phyloP scores from a whole-genome alignment of 2,113 vertebrate species.

The Meles meles region DNA sequence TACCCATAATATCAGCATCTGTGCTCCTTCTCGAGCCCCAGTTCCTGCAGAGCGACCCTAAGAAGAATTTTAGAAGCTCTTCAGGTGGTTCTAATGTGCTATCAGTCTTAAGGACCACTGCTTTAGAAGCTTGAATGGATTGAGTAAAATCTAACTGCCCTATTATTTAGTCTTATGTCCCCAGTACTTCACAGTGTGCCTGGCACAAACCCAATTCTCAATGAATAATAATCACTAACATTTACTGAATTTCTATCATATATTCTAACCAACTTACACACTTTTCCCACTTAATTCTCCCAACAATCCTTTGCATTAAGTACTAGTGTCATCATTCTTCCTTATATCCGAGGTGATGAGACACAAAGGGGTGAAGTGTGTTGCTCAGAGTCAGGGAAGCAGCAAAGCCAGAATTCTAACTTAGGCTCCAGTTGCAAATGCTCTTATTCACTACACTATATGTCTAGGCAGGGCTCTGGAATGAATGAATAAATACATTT shows the following conservation, averaged over 20 bases:
- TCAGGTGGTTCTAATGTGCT: not conserved
- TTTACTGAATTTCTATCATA: not conserved
- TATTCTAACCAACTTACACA: not conserved
- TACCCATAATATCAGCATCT: too few species aligned
- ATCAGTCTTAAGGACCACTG: not conserved
- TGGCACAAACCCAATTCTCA: not conserved
- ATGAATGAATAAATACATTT: not conserved
- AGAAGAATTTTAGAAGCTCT: not conserved
- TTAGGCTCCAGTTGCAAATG: fast-evolving
- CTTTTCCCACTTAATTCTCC: not conserved
- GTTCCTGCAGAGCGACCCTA: not conserved
- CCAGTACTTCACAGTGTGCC: not conserved
- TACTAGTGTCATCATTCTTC: not conserved
- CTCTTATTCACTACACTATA: not conserved
- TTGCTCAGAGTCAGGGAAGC: not conserved
- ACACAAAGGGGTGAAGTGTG: not conserved
- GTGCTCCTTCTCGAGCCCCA: not conserved
- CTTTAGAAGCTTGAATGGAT: not conserved
- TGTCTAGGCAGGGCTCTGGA: not conserved
- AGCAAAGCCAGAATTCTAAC: not conserved
- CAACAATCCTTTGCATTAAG: not conserved
- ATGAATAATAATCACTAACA: not conserved
- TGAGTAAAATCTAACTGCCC: not conserved
- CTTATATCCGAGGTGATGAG: not conserved
- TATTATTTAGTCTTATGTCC: not conserved